Evolutionary conservation across 2,888 invertebrate species (phyloP), one percentile per base, ranked within the genome.

Genomic region (Ommatoiulus sabulosus): DNA sequence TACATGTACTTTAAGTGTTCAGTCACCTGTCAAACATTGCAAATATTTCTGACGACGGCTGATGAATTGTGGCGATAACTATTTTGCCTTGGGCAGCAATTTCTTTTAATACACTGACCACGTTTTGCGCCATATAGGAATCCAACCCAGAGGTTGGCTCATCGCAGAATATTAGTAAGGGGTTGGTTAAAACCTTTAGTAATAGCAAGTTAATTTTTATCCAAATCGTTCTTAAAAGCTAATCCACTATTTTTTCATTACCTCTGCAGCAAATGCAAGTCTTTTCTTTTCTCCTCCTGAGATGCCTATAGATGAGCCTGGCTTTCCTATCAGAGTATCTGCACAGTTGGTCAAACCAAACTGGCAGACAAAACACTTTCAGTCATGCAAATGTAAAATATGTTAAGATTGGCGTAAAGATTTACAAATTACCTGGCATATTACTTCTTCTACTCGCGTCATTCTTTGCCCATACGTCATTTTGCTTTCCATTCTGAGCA

Each of bases 101-200:
- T 15, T 89, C 87, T 46, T 88, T 89, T 48, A 97, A 93, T 0
- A 96, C 96, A 92, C 96, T 95, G 24, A 98, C 95, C 2, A 99
- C 97, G 92, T 96, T 98, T 92, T 97, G 96, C 0, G 99, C 99
- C 97, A 98, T 99, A 91, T 97, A 98, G 0, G 98, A 98, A 93
- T 99, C 99, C 89, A 99, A 93, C 0, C 99, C 98, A 0, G 98
- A 98, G 0, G 99, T 99, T 0, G 99, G 99, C 92, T 99, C 99
- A 92, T 99, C 99, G 92, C 98, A 98, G 92, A 99, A 97, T 94
- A 99, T 95, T 84, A 99, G 93, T 0, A 97, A 96, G 0, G 99
- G 99, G 93, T 99, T 97, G 0, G 98, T 99, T 85, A 99, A 94
- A 20, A 72, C 63, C 87, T 89, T 35, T 35, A 35, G 35, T 35